Evolutionary conservation across 2,797 vertebrate species (phyloP).

Genomic region (Coracias cyanogaster): DNA sequence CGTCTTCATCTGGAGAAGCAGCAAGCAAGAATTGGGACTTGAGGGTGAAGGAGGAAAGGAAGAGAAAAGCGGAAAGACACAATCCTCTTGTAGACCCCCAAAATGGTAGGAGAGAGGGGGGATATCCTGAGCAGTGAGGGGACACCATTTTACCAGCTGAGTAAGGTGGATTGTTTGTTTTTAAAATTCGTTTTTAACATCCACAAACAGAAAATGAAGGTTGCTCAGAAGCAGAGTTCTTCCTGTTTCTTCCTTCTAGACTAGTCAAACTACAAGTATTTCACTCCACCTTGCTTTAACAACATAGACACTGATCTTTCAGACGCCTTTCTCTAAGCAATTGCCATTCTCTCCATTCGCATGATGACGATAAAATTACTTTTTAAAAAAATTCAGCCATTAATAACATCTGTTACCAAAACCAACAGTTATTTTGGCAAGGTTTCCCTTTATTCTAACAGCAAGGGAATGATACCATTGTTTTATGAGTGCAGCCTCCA

Average conservation of each 20-base stretch:
- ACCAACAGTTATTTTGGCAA: background rate
- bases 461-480: background rate
- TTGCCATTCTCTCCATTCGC: background rate
- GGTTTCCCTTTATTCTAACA: background rate
- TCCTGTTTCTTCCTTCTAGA: background rate
- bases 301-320: background rate
- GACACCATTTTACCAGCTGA: background rate
- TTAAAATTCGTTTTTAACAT: background rate
- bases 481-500: slow-evolving; percentile 32
- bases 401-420: background rate
- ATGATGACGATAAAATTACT: background rate
- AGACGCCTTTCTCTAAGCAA: background rate
- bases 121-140: background rate
- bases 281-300: background rate
- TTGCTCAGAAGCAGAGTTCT: background rate
- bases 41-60: background rate
- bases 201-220: background rate
- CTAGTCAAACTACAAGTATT: background rate
- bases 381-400: background rate
- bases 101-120: background rate
- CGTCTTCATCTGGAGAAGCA: background rate
- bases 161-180: accelerated
- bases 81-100: background rate
- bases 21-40: background rate
- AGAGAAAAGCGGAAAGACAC: background rate